Percentiles rank a stretch among this genome's conserved stretches.
Evolutionary conservation across 2,113 vertebrate genomes (phyloP).

Genomic region (Ivindomyrus marchei): DNA sequence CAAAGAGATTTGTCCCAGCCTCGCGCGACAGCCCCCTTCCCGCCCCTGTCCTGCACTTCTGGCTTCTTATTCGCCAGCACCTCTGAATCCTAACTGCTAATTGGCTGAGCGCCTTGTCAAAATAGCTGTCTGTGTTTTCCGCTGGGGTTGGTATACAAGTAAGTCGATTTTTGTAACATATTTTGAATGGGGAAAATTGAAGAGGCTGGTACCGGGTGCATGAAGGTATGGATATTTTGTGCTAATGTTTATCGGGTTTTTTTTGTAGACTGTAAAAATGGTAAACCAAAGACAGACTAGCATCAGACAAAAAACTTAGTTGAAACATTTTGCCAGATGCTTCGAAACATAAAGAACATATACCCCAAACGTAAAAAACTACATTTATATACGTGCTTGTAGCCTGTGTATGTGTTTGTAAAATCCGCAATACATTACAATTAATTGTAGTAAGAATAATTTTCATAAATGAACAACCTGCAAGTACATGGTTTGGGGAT

Average conservation of each 20-base stretch:
- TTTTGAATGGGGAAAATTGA: slow-evolving; percentile 23
- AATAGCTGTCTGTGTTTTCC: slow-evolving; percentile 15
- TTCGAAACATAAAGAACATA: not conserved
- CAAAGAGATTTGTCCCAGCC: slow-evolving; percentile 23
- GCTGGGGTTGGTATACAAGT: slow-evolving; percentile 13
- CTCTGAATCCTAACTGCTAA: not conserved
- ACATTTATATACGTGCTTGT: not conserved
- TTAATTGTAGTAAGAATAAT: not conserved
- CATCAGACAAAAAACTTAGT: slow-evolving; percentile 11
- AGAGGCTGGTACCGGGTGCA: slow-evolving; percentile 14
- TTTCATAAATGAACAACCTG: not conserved
- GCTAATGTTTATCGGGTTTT: not conserved
- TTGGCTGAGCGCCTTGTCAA: slow-evolving; percentile 11
- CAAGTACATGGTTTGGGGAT: not conserved
- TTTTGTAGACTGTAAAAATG: not conserved
- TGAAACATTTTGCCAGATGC: slow-evolving; percentile 14
- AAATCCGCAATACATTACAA: not conserved
- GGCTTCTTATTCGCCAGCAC: not conserved
- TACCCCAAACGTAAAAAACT: not conserved
- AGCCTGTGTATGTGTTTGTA: not conserved
- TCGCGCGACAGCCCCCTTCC: slow-evolving; percentile 17
- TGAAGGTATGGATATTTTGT: slow-evolving; percentile 16
- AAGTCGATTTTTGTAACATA: slow-evolving; percentile 11
- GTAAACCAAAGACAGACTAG: not conserved
- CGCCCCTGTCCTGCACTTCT: not conserved